Base-by-base conservation (phyloP, 2,113 vertebrate genomes). In the Tetrax tetrax region DNA sequence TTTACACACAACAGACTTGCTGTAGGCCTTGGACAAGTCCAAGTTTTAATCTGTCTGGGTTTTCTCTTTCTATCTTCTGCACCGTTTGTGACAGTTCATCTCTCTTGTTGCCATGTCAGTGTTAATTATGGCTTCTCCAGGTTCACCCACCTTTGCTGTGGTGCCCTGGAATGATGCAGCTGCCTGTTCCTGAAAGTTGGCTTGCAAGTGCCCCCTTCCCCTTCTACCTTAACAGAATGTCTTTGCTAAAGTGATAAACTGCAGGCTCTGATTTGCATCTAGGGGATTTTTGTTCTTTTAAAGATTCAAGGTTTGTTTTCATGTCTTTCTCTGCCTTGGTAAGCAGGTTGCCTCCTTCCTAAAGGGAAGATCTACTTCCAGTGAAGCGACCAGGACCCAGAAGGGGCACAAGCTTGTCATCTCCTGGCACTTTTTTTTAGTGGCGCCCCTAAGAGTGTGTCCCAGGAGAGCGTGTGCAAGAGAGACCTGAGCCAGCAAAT, bases 401-500 rank as follows among this genome's bases (percentile, higher is more conserved):
- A 43, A 74, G 18, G 25, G 12, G 6, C 47, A 19, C 28, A 47
- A 63, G 47, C 9, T 82, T 59, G 15, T 56, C 21, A 7, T 51
- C 28, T 89, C 22, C 56, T 71, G 48, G 23, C 20, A 16, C 27
- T 37, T 35, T 20, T 5, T 76, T 82, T 33, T 20, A 29, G 38
- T 24, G 27, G 27, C 45, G 12, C 21, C 33, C 7, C 17, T 37
- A 43, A 35, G 24, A 82, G 12, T 38, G 6, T 29, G 35, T 43
- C 20, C 57, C 20, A 19, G 19, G 25, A 28, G 7, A 54, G 28
- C 11, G 14, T 0, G 0, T 41, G 22, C 60, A 57, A 57, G 59
- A 48, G 59, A 28, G 10, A 54, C n/a, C 54, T 33, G 37, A 47
- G 48, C 8, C n/a, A 57, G 21, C 15, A 35, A 28, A 19, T 29